Evolutionary conservation across 2,113 vertebrate species (phyloP).

Genomic region (Nothoprocta pentlandii): DNA sequence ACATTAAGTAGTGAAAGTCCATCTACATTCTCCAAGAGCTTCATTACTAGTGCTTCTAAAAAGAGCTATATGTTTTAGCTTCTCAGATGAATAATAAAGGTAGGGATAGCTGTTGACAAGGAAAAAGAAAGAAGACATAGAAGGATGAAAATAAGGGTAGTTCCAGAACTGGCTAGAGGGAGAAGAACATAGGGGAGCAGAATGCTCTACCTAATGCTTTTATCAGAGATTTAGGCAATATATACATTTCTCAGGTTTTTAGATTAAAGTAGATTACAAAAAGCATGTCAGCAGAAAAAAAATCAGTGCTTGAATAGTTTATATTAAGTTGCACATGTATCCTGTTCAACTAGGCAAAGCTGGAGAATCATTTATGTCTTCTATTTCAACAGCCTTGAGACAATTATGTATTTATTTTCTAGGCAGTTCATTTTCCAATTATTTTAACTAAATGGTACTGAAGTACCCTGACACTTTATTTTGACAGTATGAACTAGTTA

Average conservation of each 20-base stretch:
- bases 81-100: background rate
- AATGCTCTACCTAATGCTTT: background rate
- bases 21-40: background rate
- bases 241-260: background rate
- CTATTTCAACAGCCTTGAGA: background rate
- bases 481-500: background rate
- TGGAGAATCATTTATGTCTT: background rate
- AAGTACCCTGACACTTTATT: background rate
- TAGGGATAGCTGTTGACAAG: background rate
- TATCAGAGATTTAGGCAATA: background rate
- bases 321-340: background rate
- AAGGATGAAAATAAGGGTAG: background rate
- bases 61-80: background rate
- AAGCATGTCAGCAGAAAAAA: background rate
- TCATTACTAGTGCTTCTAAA: background rate
- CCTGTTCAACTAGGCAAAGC: background rate
- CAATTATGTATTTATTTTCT: background rate
- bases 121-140: background rate
- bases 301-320: background rate
- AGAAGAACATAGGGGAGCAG: background rate
- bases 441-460: slow-evolving; percentile 8
- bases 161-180: background rate
- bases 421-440: slow-evolving; percentile 13
- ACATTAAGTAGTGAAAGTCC: background rate
- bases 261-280: background rate